These are phyloP conservation scores for Tinamus major DNA, from an alignment of 2,797 vertebrate species.

Conservation along the genomic window DNA sequence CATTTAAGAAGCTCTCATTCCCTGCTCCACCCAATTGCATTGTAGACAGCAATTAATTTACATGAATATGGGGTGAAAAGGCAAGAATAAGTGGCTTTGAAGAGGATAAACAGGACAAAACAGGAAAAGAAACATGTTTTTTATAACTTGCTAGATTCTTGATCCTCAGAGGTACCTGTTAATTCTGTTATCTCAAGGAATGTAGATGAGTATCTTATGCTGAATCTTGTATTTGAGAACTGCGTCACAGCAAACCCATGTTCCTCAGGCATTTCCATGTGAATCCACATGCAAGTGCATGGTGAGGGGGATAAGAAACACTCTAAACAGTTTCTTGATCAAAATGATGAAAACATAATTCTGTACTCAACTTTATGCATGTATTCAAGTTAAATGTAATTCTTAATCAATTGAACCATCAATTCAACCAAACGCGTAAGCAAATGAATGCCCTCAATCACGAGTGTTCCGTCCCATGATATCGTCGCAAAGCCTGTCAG, in stretches of 20 bases:
- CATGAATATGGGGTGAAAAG: neutral
- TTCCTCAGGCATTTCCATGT: neutral
- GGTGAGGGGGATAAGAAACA: neutral
- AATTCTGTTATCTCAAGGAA: neutral
- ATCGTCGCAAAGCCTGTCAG: neutral
- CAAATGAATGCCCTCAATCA: neutral
- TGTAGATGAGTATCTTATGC: neutral
- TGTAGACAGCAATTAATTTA: neutral
- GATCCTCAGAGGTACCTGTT: neutral
- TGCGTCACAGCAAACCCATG: neutral
- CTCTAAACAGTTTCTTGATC: neutral
- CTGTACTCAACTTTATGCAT: neutral
- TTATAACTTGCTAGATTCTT: neutral
- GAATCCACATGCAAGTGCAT: neutral
- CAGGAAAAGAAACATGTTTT: neutral
- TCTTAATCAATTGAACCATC: neutral
- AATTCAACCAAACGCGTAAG: neutral
- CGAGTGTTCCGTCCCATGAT: neutral
- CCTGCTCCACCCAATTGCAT: neutral
- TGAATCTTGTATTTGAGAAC: neutral
- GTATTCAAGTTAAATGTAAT: neutral
- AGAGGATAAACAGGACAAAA: too few species aligned
- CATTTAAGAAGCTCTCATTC: neutral
- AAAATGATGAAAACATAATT: neutral
- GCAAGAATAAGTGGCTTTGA: neutral